phyloP scores from a whole-genome alignment of 2,113 vertebrate genomes.

The Tenrec ecaudatus region DNA sequence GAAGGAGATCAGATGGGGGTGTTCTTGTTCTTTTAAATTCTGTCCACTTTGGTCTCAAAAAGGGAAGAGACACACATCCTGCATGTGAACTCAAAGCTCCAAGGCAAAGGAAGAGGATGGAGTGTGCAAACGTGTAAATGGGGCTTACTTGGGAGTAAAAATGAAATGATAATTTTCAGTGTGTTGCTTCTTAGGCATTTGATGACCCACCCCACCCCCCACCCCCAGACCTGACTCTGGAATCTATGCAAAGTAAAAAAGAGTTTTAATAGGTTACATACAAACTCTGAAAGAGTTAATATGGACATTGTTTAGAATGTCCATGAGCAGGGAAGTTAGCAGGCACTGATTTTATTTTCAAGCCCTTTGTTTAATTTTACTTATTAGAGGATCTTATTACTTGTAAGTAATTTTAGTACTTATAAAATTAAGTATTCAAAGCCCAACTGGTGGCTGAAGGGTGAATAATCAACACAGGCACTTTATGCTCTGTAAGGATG shows the following conservation, averaged over 20 bases:
- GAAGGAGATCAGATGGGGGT: accelerated
- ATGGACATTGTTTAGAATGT: background rate
- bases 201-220: too few species aligned
- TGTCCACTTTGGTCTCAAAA: too few species aligned
- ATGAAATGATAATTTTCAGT: background rate
- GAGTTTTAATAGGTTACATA: background rate
- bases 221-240: background rate
- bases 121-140: accelerated
- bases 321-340: background rate
- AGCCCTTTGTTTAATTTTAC: slow-evolving; percentile 16
- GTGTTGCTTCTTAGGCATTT: background rate
- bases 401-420: too few species aligned
- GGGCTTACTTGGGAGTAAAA: background rate
- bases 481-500: background rate
- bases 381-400: background rate
- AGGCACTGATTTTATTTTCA: slow-evolving; percentile 1
- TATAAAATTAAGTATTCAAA: background rate
- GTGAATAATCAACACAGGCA: background rate
- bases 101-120: accelerated
- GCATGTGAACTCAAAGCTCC: accelerated
- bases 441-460: background rate
- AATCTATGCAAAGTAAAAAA: background rate
- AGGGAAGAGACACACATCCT: background rate
- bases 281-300: accelerated
- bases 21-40: background rate